phyloP scores from a whole-genome alignment of 1,140 invertebrate genomes.

The Listronotus bonariensis region DNA sequence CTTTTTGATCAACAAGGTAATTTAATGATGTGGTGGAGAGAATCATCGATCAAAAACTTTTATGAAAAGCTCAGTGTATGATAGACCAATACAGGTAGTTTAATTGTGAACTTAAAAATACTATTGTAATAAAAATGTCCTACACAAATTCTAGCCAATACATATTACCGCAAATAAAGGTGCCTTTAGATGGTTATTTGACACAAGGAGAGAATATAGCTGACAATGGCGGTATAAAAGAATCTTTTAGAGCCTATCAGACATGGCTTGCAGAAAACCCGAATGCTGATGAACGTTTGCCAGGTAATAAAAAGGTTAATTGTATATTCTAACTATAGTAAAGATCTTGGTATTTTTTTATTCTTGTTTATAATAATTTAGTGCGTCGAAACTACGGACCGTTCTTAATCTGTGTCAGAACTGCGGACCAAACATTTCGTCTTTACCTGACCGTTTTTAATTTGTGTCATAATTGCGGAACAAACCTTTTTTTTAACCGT shows the following conservation, averaged over 20 bases:
- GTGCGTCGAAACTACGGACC: too few relatives aligned
- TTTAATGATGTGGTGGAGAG: slow-evolving; percentile 79
- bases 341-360: too few relatives aligned
- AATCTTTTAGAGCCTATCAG: slow-evolving; percentile 75
- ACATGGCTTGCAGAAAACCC: slow-evolving; percentile 63
- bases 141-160: slow-evolving; percentile 65
- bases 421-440: too few relatives aligned
- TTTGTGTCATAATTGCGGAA: too few relatives aligned
- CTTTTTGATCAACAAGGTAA: slow-evolving; percentile 73
- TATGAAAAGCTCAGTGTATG: slow-evolving; percentile 77
- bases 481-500: too few relatives aligned
- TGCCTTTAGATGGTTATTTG: slow-evolving; percentile 66
- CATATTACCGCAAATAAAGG: slow-evolving; percentile 63
- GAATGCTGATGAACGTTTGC: slow-evolving; percentile 65
- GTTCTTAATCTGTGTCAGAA: too few relatives aligned
- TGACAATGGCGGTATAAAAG: slow-evolving; percentile 84
- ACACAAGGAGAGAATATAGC: slow-evolving; percentile 87
- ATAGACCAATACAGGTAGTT: slow-evolving; percentile 63
- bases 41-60: slow-evolving; percentile 65
- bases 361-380: too few relatives aligned
- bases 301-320: slow-evolving; percentile 56
- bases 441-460: too few relatives aligned
- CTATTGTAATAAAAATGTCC: slow-evolving; percentile 44
- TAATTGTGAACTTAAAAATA: too few relatives aligned
- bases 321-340: too few relatives aligned